Base-by-base conservation (phyloP, 2,113 vertebrate species). In the Siniperca chuatsi region DNA sequence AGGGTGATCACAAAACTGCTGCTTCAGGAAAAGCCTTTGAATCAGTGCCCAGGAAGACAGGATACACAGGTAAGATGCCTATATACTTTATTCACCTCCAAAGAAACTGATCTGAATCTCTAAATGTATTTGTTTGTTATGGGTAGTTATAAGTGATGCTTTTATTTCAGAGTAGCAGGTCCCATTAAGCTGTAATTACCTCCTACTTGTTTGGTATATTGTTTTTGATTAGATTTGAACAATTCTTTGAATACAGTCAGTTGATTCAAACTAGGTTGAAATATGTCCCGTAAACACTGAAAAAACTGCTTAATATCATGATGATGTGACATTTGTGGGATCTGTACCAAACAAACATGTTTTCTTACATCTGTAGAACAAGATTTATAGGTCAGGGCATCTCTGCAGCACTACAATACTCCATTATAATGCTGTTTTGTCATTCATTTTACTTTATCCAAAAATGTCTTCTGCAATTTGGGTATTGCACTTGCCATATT, bases 21-120 rank as follows among this genome's bases (percentile, higher is more conserved):
- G 67, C 88, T 48, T 84, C 90, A n/a, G 89, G 83, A 61, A 94
- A 87, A 75, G 81, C 90, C 5, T 85, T 85, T 87, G 94, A 96
- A 20, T 57, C 89, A 3, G 65, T 83, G 8, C 82, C 81, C 60
- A 92, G 85, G 74, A 92, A 79, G 87, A 78, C 71, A 4, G 92
- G 73, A 40, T 89, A 86, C 69, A 90, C 91, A 82, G 89, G 95
- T 96, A 78, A 73, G 44, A 55, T 10, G 46, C 61, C 9, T 35
- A 1, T 48, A 16, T 13, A 42, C 13, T 1, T 40, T n/a, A 20
- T 50, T 62, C 13, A 25, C 16, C 18, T 21, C 8, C 13, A 23
- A n/a, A 35, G 1, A 21, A 18, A 78, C 50, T 29, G n/a, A 29
- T 25, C 21, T 44, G 42, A 79, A 46, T 76, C 3, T 74, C 5